Evolutionary conservation across 2,888 invertebrate species (phyloP).

Genomic region (Caenorhabditis sp.): DNA sequence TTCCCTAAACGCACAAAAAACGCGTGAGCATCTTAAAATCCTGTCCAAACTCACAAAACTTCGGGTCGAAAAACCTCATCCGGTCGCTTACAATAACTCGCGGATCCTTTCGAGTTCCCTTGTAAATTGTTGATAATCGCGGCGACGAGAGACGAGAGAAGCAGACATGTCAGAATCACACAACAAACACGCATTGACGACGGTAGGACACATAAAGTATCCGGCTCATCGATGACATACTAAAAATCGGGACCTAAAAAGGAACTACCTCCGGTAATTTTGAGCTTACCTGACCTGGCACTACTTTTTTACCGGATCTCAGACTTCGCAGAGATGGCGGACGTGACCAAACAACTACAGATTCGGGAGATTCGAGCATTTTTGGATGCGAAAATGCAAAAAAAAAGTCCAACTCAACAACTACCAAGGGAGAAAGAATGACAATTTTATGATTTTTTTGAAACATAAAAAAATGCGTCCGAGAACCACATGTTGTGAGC

Average conservation of each 20-base stretch:
- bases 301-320: constrained; percentile 30
- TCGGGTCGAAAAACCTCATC: constrained; percentile 35
- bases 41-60: constrained; percentile 38
- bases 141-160: constrained; percentile 45
- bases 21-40: too few species aligned
- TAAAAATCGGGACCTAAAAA: too few species aligned
- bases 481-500: neutral
- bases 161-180: constrained; percentile 50
- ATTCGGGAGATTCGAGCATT: constrained; percentile 38
- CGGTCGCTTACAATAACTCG: constrained; percentile 49
- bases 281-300: constrained; percentile 19
- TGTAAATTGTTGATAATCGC: constrained; percentile 53
- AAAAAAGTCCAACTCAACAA: neutral
- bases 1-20: neutral
- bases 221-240: constrained; percentile 54
- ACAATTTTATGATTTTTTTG: neutral
- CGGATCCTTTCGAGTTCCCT: constrained; percentile 45
- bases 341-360: constrained; percentile 46
- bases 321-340: constrained; percentile 40
- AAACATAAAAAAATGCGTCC: neutral
- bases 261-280: too few species aligned
- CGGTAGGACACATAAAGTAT: constrained; percentile 57
- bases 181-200: constrained; percentile 55
- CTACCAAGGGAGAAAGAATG: too few species aligned
- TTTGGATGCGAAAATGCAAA: neutral